phyloP scores from a whole-genome alignment of 2,888 invertebrate genomes.

The Lordiphosa fenestrarum region DNA sequence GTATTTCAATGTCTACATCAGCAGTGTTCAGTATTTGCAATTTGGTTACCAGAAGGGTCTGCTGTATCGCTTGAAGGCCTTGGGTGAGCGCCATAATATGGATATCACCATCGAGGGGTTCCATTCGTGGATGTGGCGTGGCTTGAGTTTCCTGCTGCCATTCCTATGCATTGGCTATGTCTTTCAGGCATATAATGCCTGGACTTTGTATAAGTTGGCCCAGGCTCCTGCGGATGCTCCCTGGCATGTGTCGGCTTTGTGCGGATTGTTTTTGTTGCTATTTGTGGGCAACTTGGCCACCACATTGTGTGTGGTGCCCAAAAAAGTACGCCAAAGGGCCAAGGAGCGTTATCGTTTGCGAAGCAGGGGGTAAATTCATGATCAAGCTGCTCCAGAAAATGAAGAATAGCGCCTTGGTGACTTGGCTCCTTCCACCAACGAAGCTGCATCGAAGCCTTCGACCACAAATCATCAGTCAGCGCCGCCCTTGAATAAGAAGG shows the following conservation, averaged over 20 bases:
- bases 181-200: constrained; percentile 98
- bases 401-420: constrained; percentile 77
- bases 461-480: too few species aligned
- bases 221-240: constrained; percentile 88
- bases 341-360: constrained; percentile 84
- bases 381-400: constrained; percentile 77
- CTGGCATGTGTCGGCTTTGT: constrained; percentile 96
- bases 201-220: constrained; percentile 89
- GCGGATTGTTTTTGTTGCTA: constrained; percentile 91
- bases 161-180: constrained; percentile 96
- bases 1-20: constrained; percentile 96
- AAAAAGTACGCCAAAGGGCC: constrained; percentile 86
- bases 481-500: constrained; percentile 44
- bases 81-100: constrained; percentile 99
- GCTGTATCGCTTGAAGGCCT: constrained; percentile 92
- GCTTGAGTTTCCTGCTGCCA: constrained; percentile 96
- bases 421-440: constrained; percentile 48
- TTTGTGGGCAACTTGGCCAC: constrained; percentile 95
- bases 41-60: constrained; percentile 97
- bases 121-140: constrained; percentile 99
- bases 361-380: constrained; percentile 80
- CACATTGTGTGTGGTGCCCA: constrained; percentile 93
- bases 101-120: constrained; percentile 99
- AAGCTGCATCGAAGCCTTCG: constrained; percentile 7
- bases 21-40: constrained; percentile 96